Percentiles rank a stretch among this genome's conserved stretches.
Conservation (phyloP, 2,113 vertebrate genomes). For the Pseudorasbora parva region DNA sequence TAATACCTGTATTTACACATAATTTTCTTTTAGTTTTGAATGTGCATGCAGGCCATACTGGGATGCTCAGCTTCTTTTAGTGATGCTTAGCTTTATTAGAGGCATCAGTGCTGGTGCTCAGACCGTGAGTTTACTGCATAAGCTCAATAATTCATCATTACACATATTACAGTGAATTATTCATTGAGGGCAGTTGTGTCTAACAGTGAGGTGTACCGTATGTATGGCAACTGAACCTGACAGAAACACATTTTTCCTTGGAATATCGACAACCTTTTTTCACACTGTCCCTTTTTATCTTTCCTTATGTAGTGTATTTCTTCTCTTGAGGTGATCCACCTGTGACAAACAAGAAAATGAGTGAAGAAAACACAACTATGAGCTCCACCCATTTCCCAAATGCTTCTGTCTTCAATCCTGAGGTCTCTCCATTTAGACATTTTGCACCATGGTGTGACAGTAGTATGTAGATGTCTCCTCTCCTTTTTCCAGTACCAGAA, state of each 20-base stretch:
- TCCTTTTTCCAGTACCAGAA: neutral
- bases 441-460: constrained; percentile 14
- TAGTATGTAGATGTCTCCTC: neutral
- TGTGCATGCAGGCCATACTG: neutral
- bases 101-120: neutral
- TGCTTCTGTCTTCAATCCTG: constrained; percentile 36
- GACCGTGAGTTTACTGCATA: neutral
- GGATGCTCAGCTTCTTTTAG: neutral
- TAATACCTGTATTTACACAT: neutral
- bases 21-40: neutral
- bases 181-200: constrained; percentile 27
- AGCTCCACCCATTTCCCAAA: constrained; percentile 52
- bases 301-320: constrained; percentile 75
- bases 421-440: constrained; percentile 35
- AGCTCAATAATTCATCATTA: constrained; percentile 54
- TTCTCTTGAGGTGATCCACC: constrained; percentile 73
- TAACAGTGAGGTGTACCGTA: too few species aligned
- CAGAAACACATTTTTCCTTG: neutral
- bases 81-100: neutral
- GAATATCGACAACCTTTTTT: neutral
- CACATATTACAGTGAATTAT: constrained; percentile 54
- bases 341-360: constrained; percentile 56
- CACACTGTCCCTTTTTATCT: neutral
- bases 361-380: constrained; percentile 50
- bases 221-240: neutral